phyloP scores from a whole-genome alignment of 2,113 vertebrate species.

The Heloderma charlesbogerti region DNA sequence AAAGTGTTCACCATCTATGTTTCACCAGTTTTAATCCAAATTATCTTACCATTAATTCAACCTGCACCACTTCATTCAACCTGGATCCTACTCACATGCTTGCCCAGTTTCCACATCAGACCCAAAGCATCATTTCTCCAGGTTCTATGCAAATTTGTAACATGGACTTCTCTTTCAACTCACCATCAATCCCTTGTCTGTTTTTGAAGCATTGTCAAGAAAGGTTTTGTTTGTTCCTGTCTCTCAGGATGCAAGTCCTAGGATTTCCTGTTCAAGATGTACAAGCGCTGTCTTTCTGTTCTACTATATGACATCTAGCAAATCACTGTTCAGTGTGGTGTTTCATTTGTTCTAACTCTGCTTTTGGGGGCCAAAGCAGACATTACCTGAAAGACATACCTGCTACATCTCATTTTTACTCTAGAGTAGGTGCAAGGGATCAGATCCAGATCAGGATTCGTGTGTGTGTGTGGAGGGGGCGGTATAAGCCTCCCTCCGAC shows the following conservation, averaged over 20 bases:
- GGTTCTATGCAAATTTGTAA: neutral
- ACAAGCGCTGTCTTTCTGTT: neutral
- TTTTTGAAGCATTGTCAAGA: neutral
- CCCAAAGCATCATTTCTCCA: neutral
- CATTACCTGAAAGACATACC: no score
- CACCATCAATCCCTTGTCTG: neutral
- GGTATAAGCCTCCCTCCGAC: no score
- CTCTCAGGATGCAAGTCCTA: neutral
- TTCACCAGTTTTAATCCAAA: neutral
- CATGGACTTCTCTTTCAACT: neutral
- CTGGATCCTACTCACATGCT: neutral
- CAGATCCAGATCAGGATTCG: no score
- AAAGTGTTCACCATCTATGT: neutral
- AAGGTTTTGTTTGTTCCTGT: neutral
- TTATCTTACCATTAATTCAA: neutral
- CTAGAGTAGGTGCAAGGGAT: no score
- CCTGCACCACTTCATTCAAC: neutral
- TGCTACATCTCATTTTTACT: no score
- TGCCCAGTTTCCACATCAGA: neutral
- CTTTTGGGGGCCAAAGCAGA: no score
- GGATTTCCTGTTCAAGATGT: neutral
- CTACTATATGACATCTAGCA: neutral
- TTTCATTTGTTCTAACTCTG: no score
- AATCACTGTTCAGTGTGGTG: no score
- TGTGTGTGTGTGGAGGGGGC: no score